phyloP scores from a whole-genome alignment of 2,888 invertebrate genomes.

The Lasioglossum figueresi region DNA sequence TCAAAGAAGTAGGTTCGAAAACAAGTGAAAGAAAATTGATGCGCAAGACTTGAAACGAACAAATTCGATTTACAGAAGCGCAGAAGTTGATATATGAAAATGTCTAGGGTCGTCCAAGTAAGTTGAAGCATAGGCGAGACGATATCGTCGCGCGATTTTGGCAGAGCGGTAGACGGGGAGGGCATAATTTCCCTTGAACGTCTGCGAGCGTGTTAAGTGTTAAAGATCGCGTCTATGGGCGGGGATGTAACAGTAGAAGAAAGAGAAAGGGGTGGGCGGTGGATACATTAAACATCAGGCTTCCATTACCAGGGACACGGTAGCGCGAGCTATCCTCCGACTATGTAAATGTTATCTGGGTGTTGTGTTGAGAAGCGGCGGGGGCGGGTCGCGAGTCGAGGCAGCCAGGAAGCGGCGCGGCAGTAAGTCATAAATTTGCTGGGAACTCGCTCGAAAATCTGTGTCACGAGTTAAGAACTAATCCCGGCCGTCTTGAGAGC shows the following conservation, averaged over 20 bases:
- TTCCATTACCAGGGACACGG: constrained; percentile 23
- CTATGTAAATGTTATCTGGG: constrained; percentile 54
- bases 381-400: background rate
- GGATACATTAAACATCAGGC: constrained; percentile 45
- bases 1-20: background rate
- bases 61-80: background rate
- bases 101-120: background rate
- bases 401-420: constrained; percentile 14
- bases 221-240: constrained; percentile 1
- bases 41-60: too few species aligned
- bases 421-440: constrained; percentile 54
- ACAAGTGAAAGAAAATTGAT: too few species aligned
- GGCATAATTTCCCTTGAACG: background rate
- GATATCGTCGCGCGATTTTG: background rate
- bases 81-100: background rate
- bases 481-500: constrained; percentile 45
- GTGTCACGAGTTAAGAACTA: constrained; percentile 63
- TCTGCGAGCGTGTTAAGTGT: constrained; percentile 4
- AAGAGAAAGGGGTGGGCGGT: background rate
- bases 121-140: background rate
- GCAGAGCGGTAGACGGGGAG: background rate
- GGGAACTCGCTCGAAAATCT: constrained; percentile 49
- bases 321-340: background rate
- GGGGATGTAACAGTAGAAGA: background rate
- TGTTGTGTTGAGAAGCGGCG: background rate